phyloP scores from a whole-genome alignment of 2,113 vertebrate species.

The Salminus brasiliensis region DNA sequence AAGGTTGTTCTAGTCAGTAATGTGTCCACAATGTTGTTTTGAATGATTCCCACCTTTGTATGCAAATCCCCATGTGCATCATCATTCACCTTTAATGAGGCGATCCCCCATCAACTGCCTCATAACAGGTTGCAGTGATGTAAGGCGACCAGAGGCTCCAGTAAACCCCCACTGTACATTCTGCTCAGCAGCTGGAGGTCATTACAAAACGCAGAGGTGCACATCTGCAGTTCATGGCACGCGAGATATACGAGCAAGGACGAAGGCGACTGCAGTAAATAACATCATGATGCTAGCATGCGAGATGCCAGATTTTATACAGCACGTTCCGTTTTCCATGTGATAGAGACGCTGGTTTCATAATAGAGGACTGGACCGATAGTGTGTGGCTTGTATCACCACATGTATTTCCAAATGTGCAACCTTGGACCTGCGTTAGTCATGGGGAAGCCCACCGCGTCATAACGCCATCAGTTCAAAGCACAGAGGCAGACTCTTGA shows the following conservation, averaged over 20 bases:
- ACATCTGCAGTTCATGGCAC: not conserved
- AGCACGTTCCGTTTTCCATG: not conserved
- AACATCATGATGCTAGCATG: not conserved
- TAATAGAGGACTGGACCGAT: not conserved
- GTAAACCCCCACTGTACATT: not conserved
- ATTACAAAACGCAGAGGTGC: not conserved
- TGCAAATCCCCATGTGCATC: not conserved
- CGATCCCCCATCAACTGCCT: not conserved
- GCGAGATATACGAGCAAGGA: not conserved
- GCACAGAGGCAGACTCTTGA: not conserved
- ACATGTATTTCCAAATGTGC: slow-evolving; percentile 9
- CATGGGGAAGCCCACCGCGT: slow-evolving; percentile 42
- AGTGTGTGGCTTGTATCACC: not conserved
- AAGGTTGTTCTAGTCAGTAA: slow-evolving; percentile 31
- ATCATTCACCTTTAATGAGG: not conserved
- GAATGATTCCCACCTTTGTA: not conserved
- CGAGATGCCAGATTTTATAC: not conserved
- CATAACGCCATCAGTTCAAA: slow-evolving; percentile 37
- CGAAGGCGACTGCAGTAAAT: not conserved
- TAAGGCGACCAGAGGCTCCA: not conserved
- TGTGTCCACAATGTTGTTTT: slow-evolving; percentile 8
- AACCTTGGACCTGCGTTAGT: slow-evolving; percentile 16
- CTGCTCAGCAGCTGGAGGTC: not conserved
- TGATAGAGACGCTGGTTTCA: not conserved
- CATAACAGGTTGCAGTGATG: slow-evolving; percentile 2